Evolutionary conservation across 2,888 invertebrate species (phyloP).

Genomic region (Andrena minutula): DNA sequence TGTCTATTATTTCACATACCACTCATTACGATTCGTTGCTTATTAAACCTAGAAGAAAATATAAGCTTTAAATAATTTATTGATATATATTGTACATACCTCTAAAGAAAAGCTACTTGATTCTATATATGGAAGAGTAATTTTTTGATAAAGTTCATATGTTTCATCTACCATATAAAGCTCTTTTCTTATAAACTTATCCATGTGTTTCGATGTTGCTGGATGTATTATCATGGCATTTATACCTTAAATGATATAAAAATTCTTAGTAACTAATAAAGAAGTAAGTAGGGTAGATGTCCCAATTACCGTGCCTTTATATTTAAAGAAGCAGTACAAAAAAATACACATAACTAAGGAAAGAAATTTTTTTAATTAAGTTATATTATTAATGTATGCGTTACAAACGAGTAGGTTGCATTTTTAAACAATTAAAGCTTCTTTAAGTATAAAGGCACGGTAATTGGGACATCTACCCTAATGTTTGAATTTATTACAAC

Average conservation of each 20-base stretch:
- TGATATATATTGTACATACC: slow-evolving; percentile 85
- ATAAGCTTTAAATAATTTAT: neutral
- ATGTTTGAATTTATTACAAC: slow-evolving; percentile 32
- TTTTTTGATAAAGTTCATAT: slow-evolving; percentile 90
- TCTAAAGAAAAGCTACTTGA: slow-evolving; percentile 92
- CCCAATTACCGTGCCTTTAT: no score
- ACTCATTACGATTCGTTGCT: neutral
- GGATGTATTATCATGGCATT: slow-evolving; percentile 97
- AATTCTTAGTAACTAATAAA: neutral
- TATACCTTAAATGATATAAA: slow-evolving; percentile 87
- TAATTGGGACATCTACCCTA: no score
- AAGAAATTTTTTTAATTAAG: no score
- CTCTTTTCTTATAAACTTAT: slow-evolving; percentile 92
- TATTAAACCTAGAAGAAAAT: neutral
- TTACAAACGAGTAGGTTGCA: no score
- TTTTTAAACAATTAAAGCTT: no score
- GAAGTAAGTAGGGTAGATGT: no score
- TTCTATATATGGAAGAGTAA: slow-evolving; percentile 92
- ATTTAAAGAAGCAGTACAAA: no score
- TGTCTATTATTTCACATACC: no score
- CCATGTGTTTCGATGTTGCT: slow-evolving; percentile 96
- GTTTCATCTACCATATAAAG: slow-evolving; percentile 94
- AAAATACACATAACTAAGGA: no score
- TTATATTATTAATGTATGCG: no score
- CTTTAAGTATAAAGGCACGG: no score